phyloP scores from a whole-genome alignment of 2,888 invertebrate genomes.

The Hyposoter dolosus region DNA sequence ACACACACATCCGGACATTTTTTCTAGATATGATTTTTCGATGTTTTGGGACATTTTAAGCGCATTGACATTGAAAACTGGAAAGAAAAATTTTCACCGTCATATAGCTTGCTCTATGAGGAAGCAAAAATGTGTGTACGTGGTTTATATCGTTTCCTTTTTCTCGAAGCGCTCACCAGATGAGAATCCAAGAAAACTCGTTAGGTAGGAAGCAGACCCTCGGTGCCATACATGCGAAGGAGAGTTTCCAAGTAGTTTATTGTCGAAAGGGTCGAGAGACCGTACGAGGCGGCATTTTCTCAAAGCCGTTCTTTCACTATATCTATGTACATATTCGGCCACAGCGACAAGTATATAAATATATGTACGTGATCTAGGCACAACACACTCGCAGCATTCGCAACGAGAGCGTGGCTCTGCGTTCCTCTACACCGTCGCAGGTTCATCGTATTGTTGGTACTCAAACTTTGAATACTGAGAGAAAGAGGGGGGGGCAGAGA shows the following conservation, averaged over 20 bases:
- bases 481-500: background rate
- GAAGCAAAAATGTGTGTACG: background rate
- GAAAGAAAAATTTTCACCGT: too few species aligned
- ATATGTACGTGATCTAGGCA: slow-evolving; percentile 16
- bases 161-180: slow-evolving; percentile 23
- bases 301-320: slow-evolving; percentile 38
- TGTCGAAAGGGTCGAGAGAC: slow-evolving; percentile 52
- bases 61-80: too few species aligned
- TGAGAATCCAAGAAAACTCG: slow-evolving; percentile 51
- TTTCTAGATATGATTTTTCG: too few species aligned
- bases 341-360: background rate
- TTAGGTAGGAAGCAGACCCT: slow-evolving; percentile 39
- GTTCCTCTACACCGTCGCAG: slow-evolving; percentile 2
- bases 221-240: slow-evolving; percentile 35
- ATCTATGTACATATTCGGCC: slow-evolving; percentile 14
- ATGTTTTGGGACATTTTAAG: too few species aligned
- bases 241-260: slow-evolving; percentile 55
- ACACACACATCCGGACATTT: too few species aligned
- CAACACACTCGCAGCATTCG: slow-evolving; percentile 31
- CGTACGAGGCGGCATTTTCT: slow-evolving; percentile 39
- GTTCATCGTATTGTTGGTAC: slow-evolving; percentile 40
- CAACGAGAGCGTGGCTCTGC: slow-evolving; percentile 33
- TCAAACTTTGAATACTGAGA: slow-evolving; percentile 24
- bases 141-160: slow-evolving; percentile 16
- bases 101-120: too few species aligned